These are phyloP conservation scores for Selene dorsalis DNA, from an alignment of 2,797 vertebrate species.

Conservation along the genomic window DNA sequence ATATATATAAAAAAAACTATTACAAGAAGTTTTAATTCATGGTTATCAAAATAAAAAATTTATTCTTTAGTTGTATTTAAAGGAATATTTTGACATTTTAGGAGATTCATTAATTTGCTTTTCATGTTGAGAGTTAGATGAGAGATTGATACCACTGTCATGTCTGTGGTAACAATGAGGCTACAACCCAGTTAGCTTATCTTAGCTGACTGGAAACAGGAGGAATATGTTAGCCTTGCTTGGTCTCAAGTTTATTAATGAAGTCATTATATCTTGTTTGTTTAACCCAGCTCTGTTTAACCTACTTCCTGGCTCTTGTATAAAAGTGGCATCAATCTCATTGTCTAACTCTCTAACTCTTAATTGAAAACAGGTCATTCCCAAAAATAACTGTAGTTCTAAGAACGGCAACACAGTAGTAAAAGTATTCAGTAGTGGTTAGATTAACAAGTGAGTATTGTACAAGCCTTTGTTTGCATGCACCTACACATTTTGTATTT, in stretches of 20 bases:
- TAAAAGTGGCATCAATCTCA: not conserved
- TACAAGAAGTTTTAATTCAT: too few relatives aligned
- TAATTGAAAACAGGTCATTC: not conserved
- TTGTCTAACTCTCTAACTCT: not conserved
- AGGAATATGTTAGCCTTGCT: too few relatives aligned
- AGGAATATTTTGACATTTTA: not conserved
- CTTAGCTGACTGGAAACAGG: too few relatives aligned
- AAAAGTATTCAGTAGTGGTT: not conserved
- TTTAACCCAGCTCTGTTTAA: not conserved
- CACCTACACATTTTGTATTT: too few relatives aligned
- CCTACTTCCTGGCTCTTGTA: not conserved
- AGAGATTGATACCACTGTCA: too few relatives aligned
- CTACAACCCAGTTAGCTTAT: too few relatives aligned
- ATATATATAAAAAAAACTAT: too few relatives aligned
- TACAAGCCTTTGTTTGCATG: too few relatives aligned
- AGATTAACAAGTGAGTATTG: not conserved
- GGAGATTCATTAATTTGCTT: not conserved
- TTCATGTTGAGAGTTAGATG: not conserved
- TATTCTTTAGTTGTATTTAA: not conserved
- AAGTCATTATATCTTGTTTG: too few relatives aligned
- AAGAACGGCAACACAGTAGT: not conserved
- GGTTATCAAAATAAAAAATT: not conserved
- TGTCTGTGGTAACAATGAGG: too few relatives aligned
- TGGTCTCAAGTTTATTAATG: too few relatives aligned
- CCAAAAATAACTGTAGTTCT: not conserved